Conservation (phyloP, 2,888 invertebrate species). For the Formica aserva region DNA sequence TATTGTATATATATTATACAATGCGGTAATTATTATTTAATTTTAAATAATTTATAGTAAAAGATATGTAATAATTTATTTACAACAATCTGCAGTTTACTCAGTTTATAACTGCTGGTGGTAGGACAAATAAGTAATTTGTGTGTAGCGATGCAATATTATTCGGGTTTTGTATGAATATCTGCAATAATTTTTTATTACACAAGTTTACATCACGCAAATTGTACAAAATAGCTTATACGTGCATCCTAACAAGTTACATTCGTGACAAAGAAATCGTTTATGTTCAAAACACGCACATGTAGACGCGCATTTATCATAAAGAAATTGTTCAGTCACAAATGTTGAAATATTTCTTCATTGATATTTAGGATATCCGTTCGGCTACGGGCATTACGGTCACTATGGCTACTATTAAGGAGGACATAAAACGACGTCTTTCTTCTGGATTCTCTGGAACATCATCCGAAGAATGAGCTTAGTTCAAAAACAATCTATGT, state of each 20-base stretch:
- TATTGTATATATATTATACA: background rate
- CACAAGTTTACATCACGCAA: slow-evolving; percentile 12
- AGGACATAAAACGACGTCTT: slow-evolving; percentile 41
- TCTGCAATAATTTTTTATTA: slow-evolving; percentile 3
- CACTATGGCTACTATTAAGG: slow-evolving; percentile 65
- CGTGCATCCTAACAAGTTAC: slow-evolving; percentile 1
- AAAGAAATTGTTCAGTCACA: background rate
- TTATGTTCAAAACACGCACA: background rate
- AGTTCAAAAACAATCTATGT: slow-evolving; percentile 28
- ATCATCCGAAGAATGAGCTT: slow-evolving; percentile 44
- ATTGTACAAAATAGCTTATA: background rate
- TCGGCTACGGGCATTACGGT: slow-evolving; percentile 76
- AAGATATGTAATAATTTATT: background rate
- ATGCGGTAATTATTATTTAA: background rate
- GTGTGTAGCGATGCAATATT: background rate
- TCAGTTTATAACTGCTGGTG: background rate
- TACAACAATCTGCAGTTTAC: background rate
- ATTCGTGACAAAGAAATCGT: slow-evolving; percentile 29
- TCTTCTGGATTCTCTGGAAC: slow-evolving; percentile 49
- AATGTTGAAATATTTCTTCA: slow-evolving; percentile 49
- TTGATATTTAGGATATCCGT: slow-evolving; percentile 73
- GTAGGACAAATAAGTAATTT: background rate
- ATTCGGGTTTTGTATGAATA: background rate
- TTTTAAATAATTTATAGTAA: background rate
- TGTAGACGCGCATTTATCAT: background rate